Evolutionary conservation across 2,797 vertebrate species (phyloP).

Genomic region (Coreius guichenoti): DNA sequence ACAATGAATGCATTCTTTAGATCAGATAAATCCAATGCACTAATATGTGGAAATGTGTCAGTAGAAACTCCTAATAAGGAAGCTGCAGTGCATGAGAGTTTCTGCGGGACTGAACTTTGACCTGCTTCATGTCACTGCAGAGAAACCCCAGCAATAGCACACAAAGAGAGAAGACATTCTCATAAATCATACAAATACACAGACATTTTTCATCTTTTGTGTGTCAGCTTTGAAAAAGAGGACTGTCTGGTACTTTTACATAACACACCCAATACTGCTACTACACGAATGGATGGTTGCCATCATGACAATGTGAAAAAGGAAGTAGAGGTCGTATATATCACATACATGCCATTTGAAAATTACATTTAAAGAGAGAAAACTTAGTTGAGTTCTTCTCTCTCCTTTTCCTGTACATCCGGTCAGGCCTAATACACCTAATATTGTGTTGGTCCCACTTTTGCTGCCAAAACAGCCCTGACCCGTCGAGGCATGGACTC

Average conservation of each 20-base stretch:
- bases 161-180: background rate
- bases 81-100: conserved; percentile 13
- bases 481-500: too few species aligned
- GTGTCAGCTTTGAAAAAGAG: background rate
- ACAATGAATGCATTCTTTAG: background rate
- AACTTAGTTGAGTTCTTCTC: background rate
- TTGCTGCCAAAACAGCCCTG: too few species aligned
- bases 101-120: conserved; percentile 38
- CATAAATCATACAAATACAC: background rate
- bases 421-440: too few species aligned
- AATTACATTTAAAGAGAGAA: background rate
- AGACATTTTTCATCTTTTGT: background rate
- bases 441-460: too few species aligned
- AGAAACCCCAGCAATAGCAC: conserved; percentile 24
- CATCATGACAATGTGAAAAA: background rate
- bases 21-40: conserved; percentile 33
- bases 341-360: background rate
- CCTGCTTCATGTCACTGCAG: conserved; percentile 25
- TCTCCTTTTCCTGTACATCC: background rate
- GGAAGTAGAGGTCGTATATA: background rate
- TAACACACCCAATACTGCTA: background rate
- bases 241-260: background rate
- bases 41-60: conserved; percentile 37
- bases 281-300: background rate
- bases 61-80: conserved; percentile 58